Conservation (phyloP, 2,113 vertebrate genomes). For the Pristiophorus japonicus region DNA sequence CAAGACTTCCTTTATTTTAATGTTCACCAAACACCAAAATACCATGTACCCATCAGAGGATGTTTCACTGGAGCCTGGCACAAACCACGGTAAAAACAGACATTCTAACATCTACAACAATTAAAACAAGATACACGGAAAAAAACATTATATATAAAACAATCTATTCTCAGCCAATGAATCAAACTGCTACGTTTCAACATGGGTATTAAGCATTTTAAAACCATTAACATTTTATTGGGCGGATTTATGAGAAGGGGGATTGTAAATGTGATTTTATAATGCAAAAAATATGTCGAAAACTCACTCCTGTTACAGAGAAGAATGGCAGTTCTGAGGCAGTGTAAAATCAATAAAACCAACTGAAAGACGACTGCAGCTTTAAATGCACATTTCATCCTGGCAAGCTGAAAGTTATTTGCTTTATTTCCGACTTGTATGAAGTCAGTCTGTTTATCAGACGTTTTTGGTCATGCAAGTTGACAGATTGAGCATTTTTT, state of each 20-base stretch:
- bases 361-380: neutral
- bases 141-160: too few relatives aligned
- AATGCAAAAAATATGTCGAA: conserved; percentile 34
- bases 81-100: neutral
- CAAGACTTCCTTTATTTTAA: neutral
- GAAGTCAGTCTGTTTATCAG: conserved; percentile 34
- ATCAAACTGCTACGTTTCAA: neutral
- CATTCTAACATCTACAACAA: neutral
- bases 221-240: neutral
- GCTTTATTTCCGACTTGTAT: conserved; percentile 13
- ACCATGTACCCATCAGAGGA: neutral
- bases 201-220: conserved; percentile 15
- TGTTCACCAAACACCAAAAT: neutral
- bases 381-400: neutral
- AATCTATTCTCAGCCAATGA: neutral
- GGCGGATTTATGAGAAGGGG: neutral
- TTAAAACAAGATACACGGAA: neutral
- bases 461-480: conserved; percentile 11
- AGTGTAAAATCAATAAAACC: neutral
- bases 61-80: neutral
- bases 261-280: conserved; percentile 3
- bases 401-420: neutral
- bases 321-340: neutral
- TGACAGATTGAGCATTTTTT: conserved; percentile 14
- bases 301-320: neutral